A percentile compares a stretch with the other conserved stretches of the same genome.
phyloP scores from a whole-genome alignment of 2,797 vertebrate species.

The Spondyliosoma cantharus region DNA sequence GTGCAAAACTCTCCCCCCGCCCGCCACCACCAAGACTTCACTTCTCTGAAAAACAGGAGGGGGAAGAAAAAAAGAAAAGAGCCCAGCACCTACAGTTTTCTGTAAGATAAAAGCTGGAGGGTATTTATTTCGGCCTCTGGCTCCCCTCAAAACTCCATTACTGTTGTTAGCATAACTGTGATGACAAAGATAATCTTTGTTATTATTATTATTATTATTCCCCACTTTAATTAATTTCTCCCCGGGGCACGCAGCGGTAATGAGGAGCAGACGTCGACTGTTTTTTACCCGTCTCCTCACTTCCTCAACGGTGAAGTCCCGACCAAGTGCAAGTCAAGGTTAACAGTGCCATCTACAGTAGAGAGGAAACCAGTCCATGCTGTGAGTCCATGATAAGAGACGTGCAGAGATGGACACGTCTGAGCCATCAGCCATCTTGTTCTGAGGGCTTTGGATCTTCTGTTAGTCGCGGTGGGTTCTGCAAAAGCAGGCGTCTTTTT shows the following conservation, averaged over 20 bases:
- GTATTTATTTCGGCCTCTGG: conserved; percentile 64
- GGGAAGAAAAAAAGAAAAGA: conserved; percentile 43
- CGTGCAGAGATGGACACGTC: background rate
- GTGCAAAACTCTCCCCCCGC: conserved; percentile 33
- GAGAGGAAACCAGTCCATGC: conserved; percentile 66
- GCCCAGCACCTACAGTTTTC: conserved; percentile 49
- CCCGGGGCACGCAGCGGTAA: conserved; percentile 74
- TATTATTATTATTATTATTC: conserved; percentile 77
- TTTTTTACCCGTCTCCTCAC: conserved; percentile 34
- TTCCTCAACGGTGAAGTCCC: conserved; percentile 39
- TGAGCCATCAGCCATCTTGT: background rate
- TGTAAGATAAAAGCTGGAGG: conserved; percentile 71
- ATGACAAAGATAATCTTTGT: conserved; percentile 81
- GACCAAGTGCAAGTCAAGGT: conserved; percentile 74
- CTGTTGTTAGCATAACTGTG: conserved; percentile 80
- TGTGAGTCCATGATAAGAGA: conserved; percentile 23
- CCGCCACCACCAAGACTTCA: conserved; percentile 48
- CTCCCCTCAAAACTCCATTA: conserved; percentile 69
- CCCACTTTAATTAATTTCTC: conserved; percentile 81
- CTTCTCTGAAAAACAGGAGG: conserved; percentile 63
- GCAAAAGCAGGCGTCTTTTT: background rate
- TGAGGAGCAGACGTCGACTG: conserved; percentile 75
- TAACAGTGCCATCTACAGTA: conserved; percentile 94
- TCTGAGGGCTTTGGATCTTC: background rate
- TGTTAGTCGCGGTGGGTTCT: background rate